Conservation (phyloP, 2,888 invertebrate species). For the Agrochola circellaris region DNA sequence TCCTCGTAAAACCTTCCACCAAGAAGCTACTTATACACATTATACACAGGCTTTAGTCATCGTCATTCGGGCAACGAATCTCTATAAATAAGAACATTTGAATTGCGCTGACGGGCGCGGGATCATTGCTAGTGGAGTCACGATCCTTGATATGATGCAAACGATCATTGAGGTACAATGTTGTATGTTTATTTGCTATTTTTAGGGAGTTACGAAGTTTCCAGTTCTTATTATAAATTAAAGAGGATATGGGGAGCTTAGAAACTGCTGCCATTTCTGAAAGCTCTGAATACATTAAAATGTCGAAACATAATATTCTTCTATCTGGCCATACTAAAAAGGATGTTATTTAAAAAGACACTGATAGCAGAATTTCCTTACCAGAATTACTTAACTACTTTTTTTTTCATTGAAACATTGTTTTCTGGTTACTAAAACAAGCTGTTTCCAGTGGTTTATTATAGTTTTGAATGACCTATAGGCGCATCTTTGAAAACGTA, state of each 20-base stretch:
- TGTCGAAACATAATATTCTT: too few species aligned
- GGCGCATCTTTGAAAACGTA: too few species aligned
- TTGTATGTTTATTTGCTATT: conserved; percentile 18
- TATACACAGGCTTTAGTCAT: conserved; percentile 15
- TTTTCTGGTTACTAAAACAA: too few species aligned
- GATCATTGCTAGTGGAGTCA: conserved; percentile 64
- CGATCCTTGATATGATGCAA: conserved; percentile 59
- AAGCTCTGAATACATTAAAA: neutral
- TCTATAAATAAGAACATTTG: conserved; percentile 68
- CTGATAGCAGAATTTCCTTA: too few species aligned
- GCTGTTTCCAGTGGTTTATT: too few species aligned
- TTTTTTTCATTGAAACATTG: too few species aligned
- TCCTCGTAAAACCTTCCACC: neutral
- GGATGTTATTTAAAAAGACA: too few species aligned
- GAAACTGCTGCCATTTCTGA: neutral
- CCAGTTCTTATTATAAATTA: neutral
- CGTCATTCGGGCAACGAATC: conserved; percentile 46
- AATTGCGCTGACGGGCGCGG: conserved; percentile 60
- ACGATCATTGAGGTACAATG: conserved; percentile 27
- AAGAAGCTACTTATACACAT: neutral
- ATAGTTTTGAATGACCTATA: too few species aligned
- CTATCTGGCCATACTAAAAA: too few species aligned
- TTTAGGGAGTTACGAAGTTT: conserved; percentile 17
- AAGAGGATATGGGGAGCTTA: neutral
- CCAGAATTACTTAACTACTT: too few species aligned